Evolutionary conservation across 2,113 vertebrate genomes (phyloP).

Genomic region (Nansenia antarctica): DNA sequence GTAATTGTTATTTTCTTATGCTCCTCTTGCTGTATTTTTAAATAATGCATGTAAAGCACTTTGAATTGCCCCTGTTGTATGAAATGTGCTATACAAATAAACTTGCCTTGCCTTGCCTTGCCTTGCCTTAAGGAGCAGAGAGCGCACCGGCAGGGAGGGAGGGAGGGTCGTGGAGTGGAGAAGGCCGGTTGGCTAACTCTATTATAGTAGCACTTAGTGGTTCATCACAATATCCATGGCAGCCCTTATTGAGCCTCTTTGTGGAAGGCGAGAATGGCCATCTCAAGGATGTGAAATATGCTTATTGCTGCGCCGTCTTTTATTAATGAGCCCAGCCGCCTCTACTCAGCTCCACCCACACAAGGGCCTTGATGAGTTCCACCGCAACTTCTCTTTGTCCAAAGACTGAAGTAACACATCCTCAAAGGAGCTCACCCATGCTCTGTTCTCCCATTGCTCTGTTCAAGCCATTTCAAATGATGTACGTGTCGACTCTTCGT

Average conservation of each 20-base stretch:
- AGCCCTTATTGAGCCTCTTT: constrained; percentile 14
- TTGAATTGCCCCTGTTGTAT: no score
- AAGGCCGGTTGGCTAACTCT: neutral
- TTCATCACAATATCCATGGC: constrained; percentile 15
- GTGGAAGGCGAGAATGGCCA: constrained; percentile 24
- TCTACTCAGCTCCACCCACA: neutral
- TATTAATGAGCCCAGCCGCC: constrained; percentile 57
- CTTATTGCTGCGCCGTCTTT: constrained; percentile 29
- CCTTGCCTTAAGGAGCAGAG: neutral
- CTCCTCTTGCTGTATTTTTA: no score
- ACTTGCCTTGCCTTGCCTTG: no score
- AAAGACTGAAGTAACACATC: constrained; percentile 32
- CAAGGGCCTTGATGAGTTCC: neutral
- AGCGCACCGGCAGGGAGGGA: neutral
- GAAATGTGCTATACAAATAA: no score
- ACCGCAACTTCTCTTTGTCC: constrained; percentile 2
- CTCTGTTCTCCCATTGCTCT: constrained; percentile 22
- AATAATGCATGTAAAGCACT: no score
- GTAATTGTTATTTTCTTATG: no score
- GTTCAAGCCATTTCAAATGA: no score
- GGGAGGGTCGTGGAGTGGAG: neutral
- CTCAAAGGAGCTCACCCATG: constrained; percentile 22
- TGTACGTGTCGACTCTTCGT: no score
- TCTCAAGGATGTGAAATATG: constrained; percentile 47
- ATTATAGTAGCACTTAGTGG: constrained; percentile 3